These are phyloP conservation scores for Tetragonisca angustula DNA, from an alignment of 2,888 invertebrate genomes.

Conservation along the genomic window DNA sequence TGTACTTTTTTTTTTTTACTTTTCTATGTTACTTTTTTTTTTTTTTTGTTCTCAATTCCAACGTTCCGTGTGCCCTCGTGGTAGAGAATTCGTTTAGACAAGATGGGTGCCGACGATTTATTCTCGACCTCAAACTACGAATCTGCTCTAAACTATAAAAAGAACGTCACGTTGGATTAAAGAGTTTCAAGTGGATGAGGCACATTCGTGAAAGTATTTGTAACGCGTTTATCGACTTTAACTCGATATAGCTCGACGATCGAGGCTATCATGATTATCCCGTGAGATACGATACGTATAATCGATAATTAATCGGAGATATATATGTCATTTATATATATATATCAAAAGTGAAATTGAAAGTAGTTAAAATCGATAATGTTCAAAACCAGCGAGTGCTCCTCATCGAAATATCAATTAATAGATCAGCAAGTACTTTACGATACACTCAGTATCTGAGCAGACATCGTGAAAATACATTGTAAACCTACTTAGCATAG, in stretches of 20 bases:
- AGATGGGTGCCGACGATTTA: constrained; percentile 73
- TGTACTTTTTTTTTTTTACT: background rate
- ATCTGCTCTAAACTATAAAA: constrained; percentile 76
- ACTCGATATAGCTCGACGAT: constrained; percentile 4
- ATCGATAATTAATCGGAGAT: background rate
- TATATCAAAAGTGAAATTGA: background rate
- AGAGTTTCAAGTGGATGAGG: constrained; percentile 47
- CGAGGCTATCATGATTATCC: background rate
- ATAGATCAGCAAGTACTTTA: constrained; percentile 26
- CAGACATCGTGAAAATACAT: constrained; percentile 54
- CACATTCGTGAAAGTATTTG: constrained; percentile 47
- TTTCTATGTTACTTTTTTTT: background rate
- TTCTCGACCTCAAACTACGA: constrained; percentile 74
- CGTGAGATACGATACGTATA: too few species aligned
- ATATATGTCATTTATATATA: too few species aligned
- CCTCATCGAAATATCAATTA: constrained; percentile 38
- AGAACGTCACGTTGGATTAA: constrained; percentile 67
- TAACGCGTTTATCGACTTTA: constrained; percentile 47
- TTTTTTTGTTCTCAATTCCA: constrained; percentile 46
- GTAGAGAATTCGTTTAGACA: constrained; percentile 70
- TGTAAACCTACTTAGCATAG: constrained; percentile 4
- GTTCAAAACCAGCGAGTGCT: constrained; percentile 44
- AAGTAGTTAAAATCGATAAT: constrained; percentile 57
- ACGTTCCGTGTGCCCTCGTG: constrained; percentile 61
- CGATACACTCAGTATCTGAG: constrained; percentile 40